Evolutionary conservation across 2,888 invertebrate species (phyloP).

Genomic region (Chymomyza caudatula): DNA sequence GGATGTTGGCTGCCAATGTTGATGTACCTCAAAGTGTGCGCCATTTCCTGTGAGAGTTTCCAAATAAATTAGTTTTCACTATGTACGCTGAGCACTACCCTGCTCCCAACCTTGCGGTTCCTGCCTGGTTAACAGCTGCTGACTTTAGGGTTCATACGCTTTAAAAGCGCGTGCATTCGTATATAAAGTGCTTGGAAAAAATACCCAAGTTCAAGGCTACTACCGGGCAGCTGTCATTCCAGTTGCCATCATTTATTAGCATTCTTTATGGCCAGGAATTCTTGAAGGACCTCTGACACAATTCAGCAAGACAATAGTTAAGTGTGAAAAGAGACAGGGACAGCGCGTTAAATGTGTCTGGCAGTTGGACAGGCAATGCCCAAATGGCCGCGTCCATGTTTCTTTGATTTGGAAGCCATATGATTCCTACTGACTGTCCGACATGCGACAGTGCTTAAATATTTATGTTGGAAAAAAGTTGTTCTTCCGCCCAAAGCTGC

Average conservation of each 20-base stretch:
- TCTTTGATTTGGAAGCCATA: neutral
- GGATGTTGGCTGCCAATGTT: constrained; percentile 39
- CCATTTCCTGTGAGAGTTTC: constrained; percentile 44
- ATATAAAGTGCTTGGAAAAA: neutral
- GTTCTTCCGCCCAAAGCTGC: neutral
- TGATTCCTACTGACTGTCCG: constrained; percentile 16
- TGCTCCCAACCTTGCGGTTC: neutral
- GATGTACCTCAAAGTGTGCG: constrained; percentile 7
- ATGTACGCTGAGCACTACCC: neutral
- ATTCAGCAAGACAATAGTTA: constrained; percentile 34
- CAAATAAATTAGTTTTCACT: constrained; percentile 44
- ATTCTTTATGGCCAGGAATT: constrained; percentile 15
- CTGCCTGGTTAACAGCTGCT: neutral
- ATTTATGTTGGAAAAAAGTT: neutral
- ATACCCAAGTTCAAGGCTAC: constrained; percentile 53
- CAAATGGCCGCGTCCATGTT: neutral
- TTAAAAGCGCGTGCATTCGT: neutral
- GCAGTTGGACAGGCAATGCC: constrained; percentile 21
- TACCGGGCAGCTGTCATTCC: constrained; percentile 17
- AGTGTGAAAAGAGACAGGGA: constrained; percentile 16
- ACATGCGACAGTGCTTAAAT: neutral
- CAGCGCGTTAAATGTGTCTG: constrained; percentile 1
- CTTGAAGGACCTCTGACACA: constrained; percentile 34
- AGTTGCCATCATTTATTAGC: constrained; percentile 29
- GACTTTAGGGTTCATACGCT: neutral